Evolutionary conservation across 2,113 vertebrate species (phyloP), one percentile per base, ranked within the genome.

Genomic region (Hemibagrus wyckioides): DNA sequence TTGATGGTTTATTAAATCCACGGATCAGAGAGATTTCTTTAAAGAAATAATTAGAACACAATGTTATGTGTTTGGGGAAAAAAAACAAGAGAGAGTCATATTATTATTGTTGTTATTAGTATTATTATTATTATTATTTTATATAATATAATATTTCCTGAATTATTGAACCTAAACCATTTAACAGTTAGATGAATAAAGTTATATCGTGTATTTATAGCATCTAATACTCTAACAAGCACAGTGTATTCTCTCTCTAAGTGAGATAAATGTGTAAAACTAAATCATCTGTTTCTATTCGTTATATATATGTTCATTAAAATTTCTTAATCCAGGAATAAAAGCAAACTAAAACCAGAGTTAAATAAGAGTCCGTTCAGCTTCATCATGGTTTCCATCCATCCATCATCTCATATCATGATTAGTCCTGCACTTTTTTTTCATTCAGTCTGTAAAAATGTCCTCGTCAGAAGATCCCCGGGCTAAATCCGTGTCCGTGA

Each of bases 401-500:
- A 48, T 28, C 3, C 73, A 25, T 3, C 36, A 25, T 21, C 19
- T 69, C n/a, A 25, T 36, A 0, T 8, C 1, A 0, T 36, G 2
- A 69, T 39, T 19, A 63, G 28, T 23, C 36, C 19, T 10, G 19
- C 21, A 41, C 6, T 0, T 23, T 28, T 48, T 48, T 23, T 28
- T 48, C 9, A 48, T 48, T 48, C 44, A 48, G 30, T 81, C 15
- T 21, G 57, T 10, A 25, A 44, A 13, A n/a, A 11, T 21, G 44
- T 50, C 23, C 8, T 67, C 39, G 21, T 65, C 50, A 81, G 89
- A 84, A 7, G 87, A 86, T 9, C 86, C 77, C 56, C 80, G 85
- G 33, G 73, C 54, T 80, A 48, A 28, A 19, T 85, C 86, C 84
- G 77, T 48, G 41, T 82, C 77, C 82, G 88, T 87, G 56, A 87